Evolutionary conservation across 1,140 invertebrate genomes (phyloP), one percentile per base, ranked within the genome.

Genomic region (Liolophura sinensis): DNA sequence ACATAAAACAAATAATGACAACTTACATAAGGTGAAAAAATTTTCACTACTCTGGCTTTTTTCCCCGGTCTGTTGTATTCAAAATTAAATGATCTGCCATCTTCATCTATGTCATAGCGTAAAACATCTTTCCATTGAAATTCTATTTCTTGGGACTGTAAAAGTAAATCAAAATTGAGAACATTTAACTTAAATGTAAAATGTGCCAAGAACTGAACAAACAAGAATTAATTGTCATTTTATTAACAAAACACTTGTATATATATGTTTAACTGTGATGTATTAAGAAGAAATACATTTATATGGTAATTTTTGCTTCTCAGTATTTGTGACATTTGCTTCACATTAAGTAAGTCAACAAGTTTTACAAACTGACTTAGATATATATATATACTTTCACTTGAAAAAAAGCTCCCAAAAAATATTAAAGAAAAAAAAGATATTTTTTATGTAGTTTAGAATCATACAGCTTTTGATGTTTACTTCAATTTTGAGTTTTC

Each of bases 1-100:
- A n/a, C n/a, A 27, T 7, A 31, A 59, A 7, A 9, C 7, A 9
- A 59, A 59, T 9, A 3, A 25, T 59, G 51, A n/a, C 7, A 24
- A 91, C 91, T 92, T 88, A 97, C 94, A 87, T 96, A 96, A 81
- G 93, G 93, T 55, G 91, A 91, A 81, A 92, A 93, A 73, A 97
- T 92, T 87, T 94, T 93, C 54, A 98, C 88, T 89, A 92, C 91
- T 80, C 93, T 86, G 1, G 92, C 88, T 68, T 92, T 91, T 73
- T 93, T 91, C 72, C 94, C 93, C 65, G 89, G 89, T 71, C 92
- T 87, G 75, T 90, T 89, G 83, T 96, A 97, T 72, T 93, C 90
- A 84, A 97, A 91, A 76, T 91, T 91, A 84, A 96, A 93, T 18
- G 92, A 91, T 89, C 95, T 94, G 55, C 90, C 92, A 77, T 94